Percentiles rank a stretch among this genome's conserved stretches.
Evolutionary conservation across 2,888 invertebrate genomes (phyloP).

Genomic region (Parnassius apollo): DNA sequence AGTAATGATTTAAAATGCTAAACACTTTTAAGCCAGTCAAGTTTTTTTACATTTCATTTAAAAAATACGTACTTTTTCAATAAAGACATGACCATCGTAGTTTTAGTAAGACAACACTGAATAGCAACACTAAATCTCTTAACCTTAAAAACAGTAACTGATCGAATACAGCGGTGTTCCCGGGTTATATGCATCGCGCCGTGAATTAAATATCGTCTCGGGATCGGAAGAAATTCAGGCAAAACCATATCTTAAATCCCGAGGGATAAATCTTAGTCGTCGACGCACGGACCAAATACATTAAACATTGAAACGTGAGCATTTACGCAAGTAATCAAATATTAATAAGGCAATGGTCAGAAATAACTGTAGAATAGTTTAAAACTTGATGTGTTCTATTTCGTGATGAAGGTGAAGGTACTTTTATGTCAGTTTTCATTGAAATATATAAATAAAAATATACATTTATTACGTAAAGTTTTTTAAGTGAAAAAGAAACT

Average conservation of each 20-base stretch:
- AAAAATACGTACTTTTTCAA: slow-evolving; percentile 54
- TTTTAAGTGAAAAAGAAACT: too few relatives aligned
- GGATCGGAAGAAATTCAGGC: slow-evolving; percentile 40
- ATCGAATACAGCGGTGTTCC: slow-evolving; percentile 43
- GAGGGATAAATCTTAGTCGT: slow-evolving; percentile 38
- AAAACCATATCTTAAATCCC: slow-evolving; percentile 47
- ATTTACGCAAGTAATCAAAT: slow-evolving; percentile 65
- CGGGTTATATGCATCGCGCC: slow-evolving; percentile 63
- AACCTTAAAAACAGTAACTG: slow-evolving; percentile 51
- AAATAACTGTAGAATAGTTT: slow-evolving; percentile 30
- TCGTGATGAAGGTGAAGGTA: background rate
- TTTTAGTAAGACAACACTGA: slow-evolving; percentile 36
- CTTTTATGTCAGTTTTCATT: too few relatives aligned
- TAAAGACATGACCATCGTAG: slow-evolving; percentile 59
- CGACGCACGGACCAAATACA: slow-evolving; percentile 51
- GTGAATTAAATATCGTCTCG: slow-evolving; percentile 44
- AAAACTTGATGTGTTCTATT: slow-evolving; percentile 1
- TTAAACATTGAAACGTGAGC: slow-evolving; percentile 64
- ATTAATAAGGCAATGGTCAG: slow-evolving; percentile 48
- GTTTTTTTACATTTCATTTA: background rate
- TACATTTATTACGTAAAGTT: too few relatives aligned
- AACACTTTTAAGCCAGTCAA: too few relatives aligned
- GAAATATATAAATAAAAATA: too few relatives aligned
- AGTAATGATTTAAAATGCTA: too few relatives aligned
- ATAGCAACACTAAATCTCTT: slow-evolving; percentile 29